Evolutionary conservation across 92 coral and sea anemone genomes (phyloP).

Genomic region (Palythoa caribaeorum): DNA sequence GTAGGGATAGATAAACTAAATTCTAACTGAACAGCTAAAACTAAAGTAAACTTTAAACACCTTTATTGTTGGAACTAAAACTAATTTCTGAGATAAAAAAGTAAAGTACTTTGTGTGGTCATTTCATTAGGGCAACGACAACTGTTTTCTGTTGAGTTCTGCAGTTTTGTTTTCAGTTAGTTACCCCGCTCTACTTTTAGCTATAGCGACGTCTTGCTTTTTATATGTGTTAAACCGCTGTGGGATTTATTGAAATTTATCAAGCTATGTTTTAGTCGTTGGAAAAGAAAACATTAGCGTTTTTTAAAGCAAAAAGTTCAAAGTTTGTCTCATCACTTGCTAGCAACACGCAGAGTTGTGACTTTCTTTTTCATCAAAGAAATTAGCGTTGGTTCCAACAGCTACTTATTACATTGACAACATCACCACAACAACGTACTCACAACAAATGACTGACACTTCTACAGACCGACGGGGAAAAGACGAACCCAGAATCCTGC

Average conservation of each 20-base stretch:
- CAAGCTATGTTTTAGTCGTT: no score
- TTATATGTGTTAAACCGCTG: background rate
- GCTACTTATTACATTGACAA: background rate
- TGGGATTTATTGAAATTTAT: no score
- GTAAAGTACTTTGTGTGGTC: background rate
- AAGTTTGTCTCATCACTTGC: background rate
- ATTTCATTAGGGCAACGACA: background rate
- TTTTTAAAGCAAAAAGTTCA: background rate
- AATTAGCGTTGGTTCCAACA: conserved; percentile 13
- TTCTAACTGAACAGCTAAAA: background rate
- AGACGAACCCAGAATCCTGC: conserved; percentile 6
- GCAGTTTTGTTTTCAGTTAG: no score
- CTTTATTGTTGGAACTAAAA: conserved; percentile 1
- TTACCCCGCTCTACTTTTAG: no score
- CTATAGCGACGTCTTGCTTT: background rate
- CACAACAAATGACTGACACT: background rate
- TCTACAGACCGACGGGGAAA: conserved; percentile 40
- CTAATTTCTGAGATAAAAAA: background rate
- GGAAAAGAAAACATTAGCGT: background rate
- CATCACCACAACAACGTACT: background rate
- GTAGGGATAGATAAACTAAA: conserved; percentile 14
- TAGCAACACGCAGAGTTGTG: background rate
- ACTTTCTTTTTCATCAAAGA: conserved; percentile 10
- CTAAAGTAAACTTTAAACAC: background rate
- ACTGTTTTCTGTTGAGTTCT: no score